These are phyloP conservation scores for Mesocricetus auratus DNA, from an alignment of 2,113 vertebrate species.

Conservation along the genomic window DNA sequence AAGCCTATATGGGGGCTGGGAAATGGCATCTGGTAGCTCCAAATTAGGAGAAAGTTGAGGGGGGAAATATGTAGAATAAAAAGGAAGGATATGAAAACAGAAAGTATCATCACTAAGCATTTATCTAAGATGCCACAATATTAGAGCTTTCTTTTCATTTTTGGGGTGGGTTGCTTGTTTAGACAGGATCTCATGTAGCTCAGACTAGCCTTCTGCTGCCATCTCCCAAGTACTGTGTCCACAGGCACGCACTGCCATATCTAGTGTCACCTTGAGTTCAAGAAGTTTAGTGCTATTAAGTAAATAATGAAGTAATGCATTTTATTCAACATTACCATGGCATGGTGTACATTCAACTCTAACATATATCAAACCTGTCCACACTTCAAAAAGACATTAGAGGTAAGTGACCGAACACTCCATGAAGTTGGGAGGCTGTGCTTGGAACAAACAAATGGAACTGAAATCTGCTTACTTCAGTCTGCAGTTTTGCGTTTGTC, in stretches of 20 bases:
- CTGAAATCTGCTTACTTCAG: slow-evolving; percentile 89
- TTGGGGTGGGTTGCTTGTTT: background rate
- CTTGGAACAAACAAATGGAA: slow-evolving; percentile 64
- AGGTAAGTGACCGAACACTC: slow-evolving; percentile 19
- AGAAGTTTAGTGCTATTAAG: slow-evolving; percentile 30
- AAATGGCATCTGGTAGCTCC: background rate
- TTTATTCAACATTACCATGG: slow-evolving; percentile 40
- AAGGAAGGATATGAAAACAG: background rate
- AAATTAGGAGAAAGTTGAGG: background rate
- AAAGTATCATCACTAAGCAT: background rate
- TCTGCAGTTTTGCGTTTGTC: slow-evolving; percentile 90
- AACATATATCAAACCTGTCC: slow-evolving; percentile 31
- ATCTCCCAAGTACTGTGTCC: background rate
- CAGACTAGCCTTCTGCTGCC: background rate
- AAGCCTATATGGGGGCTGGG: background rate
- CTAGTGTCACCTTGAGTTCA: background rate
- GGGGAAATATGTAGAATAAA: background rate
- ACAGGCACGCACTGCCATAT: background rate
- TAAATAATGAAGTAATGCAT: background rate
- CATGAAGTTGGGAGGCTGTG: background rate
- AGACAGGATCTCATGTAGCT: background rate
- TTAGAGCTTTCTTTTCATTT: background rate
- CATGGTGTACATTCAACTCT: background rate
- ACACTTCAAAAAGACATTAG: background rate
- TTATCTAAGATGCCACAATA: background rate